Evolutionary conservation across 64 coral and sea anemone species (phyloP), one percentile per base, ranked within the genome.

Genomic region (Montipora foliosa): DNA sequence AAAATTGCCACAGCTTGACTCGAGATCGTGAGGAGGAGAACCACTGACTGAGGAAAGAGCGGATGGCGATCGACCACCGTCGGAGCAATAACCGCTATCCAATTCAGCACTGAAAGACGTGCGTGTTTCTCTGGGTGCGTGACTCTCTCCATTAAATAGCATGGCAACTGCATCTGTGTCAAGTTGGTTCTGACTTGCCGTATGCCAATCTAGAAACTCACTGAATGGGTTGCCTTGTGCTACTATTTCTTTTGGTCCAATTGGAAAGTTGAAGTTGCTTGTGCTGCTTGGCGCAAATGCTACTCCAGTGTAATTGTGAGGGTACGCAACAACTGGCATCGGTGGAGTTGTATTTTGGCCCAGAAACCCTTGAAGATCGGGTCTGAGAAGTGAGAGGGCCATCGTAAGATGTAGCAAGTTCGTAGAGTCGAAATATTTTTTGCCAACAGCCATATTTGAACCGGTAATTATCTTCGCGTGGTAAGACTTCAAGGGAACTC

Each of bases 81-180:
- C 96, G 0, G 96, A 97, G 58, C 96, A 95, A 78, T 97, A 97
- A 4, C 96, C 96, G 77, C 96, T 97, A 69, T 97, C 96, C 47
- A 86, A 82, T 21, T 97, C 53, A n/a, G 87, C 21, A 53, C 89
- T 90, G 47, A 45, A 84, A 70, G 72, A 76, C 16, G 88, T 45
- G 24, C 49, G 53, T 20, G 52, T 77, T 76, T 83, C 51, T 46
- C 81, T 62, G 44, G 77, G 49, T 19, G 13, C 59, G 22, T 79
- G 89, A n/a, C 52, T 83, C 10, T 93, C 92, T 8, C 92, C 84
- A 8, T 86, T 72, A 46, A 93, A 76, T 47, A 93, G 85, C 92
- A 93, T 88, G 14, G 92, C 83, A 12, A 93, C 67, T 11, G 74
- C 84, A 80, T 81, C 60, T 11, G 16, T 22, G 55, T 93, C 52